These are phyloP conservation scores for Calliphora vomitoria DNA, from an alignment of 2,888 invertebrate species.

Conservation along the genomic window DNA sequence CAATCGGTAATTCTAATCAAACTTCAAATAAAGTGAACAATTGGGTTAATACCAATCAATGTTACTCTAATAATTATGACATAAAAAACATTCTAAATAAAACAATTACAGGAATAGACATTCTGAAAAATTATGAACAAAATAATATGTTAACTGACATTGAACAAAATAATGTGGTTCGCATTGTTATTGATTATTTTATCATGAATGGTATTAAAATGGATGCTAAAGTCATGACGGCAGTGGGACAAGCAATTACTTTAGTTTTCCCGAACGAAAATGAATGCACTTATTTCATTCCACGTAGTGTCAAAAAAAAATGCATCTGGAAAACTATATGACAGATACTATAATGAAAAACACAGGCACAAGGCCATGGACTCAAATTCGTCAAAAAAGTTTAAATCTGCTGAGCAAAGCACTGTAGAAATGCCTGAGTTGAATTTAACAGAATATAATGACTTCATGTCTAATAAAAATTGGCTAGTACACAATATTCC, in stretches of 20 bases:
- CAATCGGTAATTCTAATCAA: constrained; percentile 28
- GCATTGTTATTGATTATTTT: constrained; percentile 42
- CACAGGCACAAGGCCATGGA: constrained; percentile 36
- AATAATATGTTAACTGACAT: not conserved
- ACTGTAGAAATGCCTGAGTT: constrained; percentile 28
- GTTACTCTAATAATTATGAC: constrained; percentile 37
- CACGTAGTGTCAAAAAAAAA: constrained; percentile 33
- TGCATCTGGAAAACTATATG: constrained; percentile 45
- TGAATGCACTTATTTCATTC: constrained; percentile 48
- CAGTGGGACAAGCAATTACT: constrained; percentile 31
- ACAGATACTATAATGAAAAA: constrained; percentile 39
- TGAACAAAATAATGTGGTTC: constrained; percentile 38
- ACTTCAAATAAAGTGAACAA: constrained; percentile 34
- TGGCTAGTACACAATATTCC: constrained; percentile 35
- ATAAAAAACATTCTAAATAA: constrained; percentile 39
- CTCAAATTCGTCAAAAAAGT: constrained; percentile 17
- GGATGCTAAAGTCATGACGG: constrained; percentile 30
- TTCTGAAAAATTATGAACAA: constrained; percentile 18
- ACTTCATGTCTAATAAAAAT: constrained; percentile 44
- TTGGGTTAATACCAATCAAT: constrained; percentile 39
- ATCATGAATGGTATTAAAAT: constrained; percentile 43
- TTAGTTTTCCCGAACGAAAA: constrained; percentile 48
- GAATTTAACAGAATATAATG: constrained; percentile 30
- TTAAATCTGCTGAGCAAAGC: constrained; percentile 28
- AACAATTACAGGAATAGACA: constrained; percentile 41